Conservation (phyloP, 1,140 invertebrate genomes). For the Anastatus disparis region DNA sequence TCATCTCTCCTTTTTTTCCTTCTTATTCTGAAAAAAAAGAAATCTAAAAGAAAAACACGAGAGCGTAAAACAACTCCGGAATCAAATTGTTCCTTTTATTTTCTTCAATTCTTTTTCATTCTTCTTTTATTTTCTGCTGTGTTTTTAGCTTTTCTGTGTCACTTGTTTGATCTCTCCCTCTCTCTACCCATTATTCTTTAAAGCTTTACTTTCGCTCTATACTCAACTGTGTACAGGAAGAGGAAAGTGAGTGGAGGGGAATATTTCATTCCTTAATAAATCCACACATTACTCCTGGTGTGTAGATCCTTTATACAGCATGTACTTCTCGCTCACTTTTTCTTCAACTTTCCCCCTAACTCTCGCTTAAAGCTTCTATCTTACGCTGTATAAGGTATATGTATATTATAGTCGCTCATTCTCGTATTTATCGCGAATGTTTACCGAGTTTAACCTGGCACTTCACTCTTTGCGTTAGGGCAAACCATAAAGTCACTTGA, state of each 20-base stretch:
- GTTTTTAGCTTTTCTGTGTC: not conserved
- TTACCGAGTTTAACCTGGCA: conserved; percentile 20
- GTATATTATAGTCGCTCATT: not conserved
- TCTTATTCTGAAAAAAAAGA: not conserved
- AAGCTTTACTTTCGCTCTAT: too few species aligned
- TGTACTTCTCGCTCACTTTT: conserved; percentile 4
- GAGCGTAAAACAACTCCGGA: not conserved
- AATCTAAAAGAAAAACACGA: not conserved
- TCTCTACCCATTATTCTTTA: conserved; percentile 4
- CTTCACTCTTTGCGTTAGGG: not conserved
- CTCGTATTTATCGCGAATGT: conserved; percentile 27
- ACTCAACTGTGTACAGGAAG: too few species aligned
- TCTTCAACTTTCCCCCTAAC: not conserved
- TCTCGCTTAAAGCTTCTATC: not conserved
- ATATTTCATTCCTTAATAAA: conserved; percentile 24
- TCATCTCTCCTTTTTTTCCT: not conserved
- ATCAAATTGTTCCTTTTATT: conserved; percentile 1
- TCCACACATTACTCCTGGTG: conserved; percentile 16
- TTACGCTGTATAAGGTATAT: too few species aligned
- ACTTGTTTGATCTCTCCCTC: conserved; percentile 28
- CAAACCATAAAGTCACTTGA: conserved; percentile 1
- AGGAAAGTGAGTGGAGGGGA: not conserved
- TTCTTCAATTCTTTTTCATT: not conserved
- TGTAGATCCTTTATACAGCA: too few species aligned
- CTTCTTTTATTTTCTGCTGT: not conserved